Base-by-base conservation (phyloP, 2,888 invertebrate genomes). In the Tetropium fuscum region DNA sequence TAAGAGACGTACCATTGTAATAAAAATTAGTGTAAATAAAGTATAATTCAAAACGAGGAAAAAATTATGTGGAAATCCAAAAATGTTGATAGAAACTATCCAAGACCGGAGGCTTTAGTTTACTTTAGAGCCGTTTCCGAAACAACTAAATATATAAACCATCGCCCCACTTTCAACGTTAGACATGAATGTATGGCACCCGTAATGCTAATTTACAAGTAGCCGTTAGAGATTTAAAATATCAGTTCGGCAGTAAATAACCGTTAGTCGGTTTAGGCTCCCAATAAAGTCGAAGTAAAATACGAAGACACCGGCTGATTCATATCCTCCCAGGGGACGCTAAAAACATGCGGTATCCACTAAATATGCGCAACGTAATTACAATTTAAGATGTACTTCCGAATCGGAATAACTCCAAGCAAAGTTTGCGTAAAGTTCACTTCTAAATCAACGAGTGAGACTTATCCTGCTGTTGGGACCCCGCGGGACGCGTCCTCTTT, bases 361-460 rank as follows among this genome's bases (percentile, higher is more conserved):
- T 80, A 80, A 80, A 80, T 79, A 80, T 79, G 78, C 79, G 73
- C 73, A 69, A 73, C 74, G 76, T 78, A 78, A 78, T 77, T 77
- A 75, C 77, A 70, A 74, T 70, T 70, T 69, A 70, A 74, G 74
- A 75, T 72, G 69, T 76, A 76, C 73, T 73, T 73, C 73, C 72
- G 70, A 67, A 71, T 68, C 55, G 64, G 72, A 63, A 61, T 67
- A 74, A 73, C 69, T 73, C 66, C 68, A 64, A 69, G 66, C 68
- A 68, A 77, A 78, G 66, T 76, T 75, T 72, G 68, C 60, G 67
- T 70, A 70, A 72, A 74, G 72, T 74, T 73, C 66, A 69, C 69
- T 67, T 72, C 73, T 73, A 73, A 74, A 74, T 74, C 73, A 73
- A n/a, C n/a, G n/a, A 72, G 72, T 71, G 63, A 67, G 65, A 63